Evolutionary conservation across 92 coral and sea anemone species (phyloP).

Genomic region (Actinernus sp.): DNA sequence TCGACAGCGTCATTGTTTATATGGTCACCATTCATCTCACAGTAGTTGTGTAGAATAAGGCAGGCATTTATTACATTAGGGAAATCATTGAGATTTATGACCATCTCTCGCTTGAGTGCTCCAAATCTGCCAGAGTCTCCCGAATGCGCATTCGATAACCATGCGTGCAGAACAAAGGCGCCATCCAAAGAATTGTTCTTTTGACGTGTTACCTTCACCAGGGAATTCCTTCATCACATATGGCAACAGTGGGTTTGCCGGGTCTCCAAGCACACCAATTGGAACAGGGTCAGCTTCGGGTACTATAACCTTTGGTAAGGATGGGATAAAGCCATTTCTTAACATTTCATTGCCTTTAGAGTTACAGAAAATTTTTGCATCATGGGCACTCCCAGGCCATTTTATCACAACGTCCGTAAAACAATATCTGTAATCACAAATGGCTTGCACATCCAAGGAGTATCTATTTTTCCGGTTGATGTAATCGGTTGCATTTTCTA

Average conservation of each 20-base stretch:
- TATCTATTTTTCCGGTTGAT: slow-evolving; percentile 43
- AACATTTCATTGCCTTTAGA: slow-evolving; percentile 33
- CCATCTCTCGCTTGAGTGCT: not conserved
- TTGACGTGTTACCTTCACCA: not conserved
- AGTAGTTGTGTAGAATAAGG: not conserved
- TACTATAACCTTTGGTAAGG: slow-evolving; percentile 12
- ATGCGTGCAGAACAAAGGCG: not conserved
- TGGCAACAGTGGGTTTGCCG: slow-evolving; percentile 56
- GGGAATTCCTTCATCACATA: slow-evolving; percentile 2
- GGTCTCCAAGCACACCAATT: slow-evolving; percentile 54
- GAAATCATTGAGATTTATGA: not conserved
- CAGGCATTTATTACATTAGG: not conserved
- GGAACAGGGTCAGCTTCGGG: slow-evolving; percentile 36
- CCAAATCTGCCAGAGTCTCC: not conserved
- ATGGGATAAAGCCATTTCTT: slow-evolving; percentile 44
- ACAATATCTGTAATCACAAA: slow-evolving; percentile 53
- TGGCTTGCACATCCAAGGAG: slow-evolving; percentile 42
- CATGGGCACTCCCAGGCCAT: slow-evolving; percentile 78
- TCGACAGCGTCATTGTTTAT: not conserved
- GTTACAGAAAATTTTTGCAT: slow-evolving; percentile 47
- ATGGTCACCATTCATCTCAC: not conserved
- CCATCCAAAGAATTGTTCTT: not conserved
- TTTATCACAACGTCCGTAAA: slow-evolving; percentile 57
- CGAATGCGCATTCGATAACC: not conserved
- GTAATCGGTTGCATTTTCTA: slow-evolving; percentile 23